Conservation (phyloP, 2,113 vertebrate species). For the Bufo bufo region DNA sequence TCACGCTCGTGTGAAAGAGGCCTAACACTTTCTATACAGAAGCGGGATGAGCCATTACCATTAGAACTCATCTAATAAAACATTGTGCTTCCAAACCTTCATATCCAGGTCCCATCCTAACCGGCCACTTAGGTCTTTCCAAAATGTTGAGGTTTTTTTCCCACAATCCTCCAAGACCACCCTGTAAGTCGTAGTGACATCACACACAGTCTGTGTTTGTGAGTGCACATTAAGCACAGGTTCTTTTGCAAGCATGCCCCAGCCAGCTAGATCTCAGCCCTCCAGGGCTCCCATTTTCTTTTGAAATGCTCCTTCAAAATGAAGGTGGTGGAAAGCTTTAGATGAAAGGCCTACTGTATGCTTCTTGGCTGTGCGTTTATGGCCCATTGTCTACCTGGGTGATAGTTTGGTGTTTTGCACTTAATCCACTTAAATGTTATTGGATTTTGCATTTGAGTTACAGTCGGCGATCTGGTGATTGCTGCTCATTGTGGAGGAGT, state of each 20-base stretch:
- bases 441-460: slow-evolving; percentile 69
- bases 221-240: slow-evolving; percentile 69
- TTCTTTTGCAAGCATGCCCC: slow-evolving; percentile 67
- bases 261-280: slow-evolving; percentile 67
- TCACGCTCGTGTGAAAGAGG: no score
- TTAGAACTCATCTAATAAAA: slow-evolving; percentile 45
- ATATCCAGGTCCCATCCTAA: slow-evolving; percentile 58
- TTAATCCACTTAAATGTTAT: slow-evolving; percentile 74
- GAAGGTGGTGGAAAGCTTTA: slow-evolving; percentile 61
- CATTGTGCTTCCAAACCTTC: slow-evolving; percentile 60
- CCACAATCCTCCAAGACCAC: slow-evolving; percentile 67
- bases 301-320: slow-evolving; percentile 69
- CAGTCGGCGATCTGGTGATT: slow-evolving; percentile 69
- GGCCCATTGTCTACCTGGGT: slow-evolving; percentile 69
- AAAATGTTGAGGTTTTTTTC: slow-evolving; percentile 62
- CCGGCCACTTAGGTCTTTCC: slow-evolving; percentile 65
- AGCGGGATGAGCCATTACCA: not conserved
- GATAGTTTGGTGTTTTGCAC: slow-evolving; percentile 69
- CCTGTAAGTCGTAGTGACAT: slow-evolving; percentile 67
- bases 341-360: slow-evolving; percentile 67
- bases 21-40: not conserved
- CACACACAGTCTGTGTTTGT: slow-evolving; percentile 67
- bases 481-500: slow-evolving; percentile 63
- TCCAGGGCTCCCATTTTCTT: slow-evolving; percentile 67
- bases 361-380: slow-evolving; percentile 69